Base-by-base conservation (phyloP, 2,888 invertebrate genomes). In the Mythimna albipuncta region DNA sequence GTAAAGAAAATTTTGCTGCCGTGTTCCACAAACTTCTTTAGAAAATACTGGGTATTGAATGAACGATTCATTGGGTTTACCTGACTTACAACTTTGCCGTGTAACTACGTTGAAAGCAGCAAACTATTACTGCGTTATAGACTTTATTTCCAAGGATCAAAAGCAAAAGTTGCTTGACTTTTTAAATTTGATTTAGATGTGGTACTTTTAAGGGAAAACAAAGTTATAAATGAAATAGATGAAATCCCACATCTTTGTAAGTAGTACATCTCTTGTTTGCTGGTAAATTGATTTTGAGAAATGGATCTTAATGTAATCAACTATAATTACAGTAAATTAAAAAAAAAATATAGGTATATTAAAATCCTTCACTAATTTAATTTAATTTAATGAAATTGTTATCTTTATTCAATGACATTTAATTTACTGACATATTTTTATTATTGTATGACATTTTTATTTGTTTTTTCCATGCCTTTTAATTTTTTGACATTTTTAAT, bases 1-100 rank as follows among this genome's bases (percentile, higher is more conserved):
- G n/a, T 35, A 35, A 10, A 26, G 26, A 26, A 5, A 44, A 57
- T 3, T 62, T 35, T 44, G 6, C 64, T 54, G 32, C 5, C 38
- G 21, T 26, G 41, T 54, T 59, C 16, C 13, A 54, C 9, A 41
- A 78, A 78, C 41, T 73, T 5, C 19, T 63, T 59, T 26, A 55
- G 16, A 65, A 72, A 78, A 59, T 82, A 65, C 78, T 44, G 50
- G 58, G 32, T 64, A 47, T 68, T 73, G 72, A 69, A 65, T 59
- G 69, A 73, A 73, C 73, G 64, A 71, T 75, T 76, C 64, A 69
- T 80, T 71, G 58, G 13, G 55, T 72, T 79, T 57, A 75, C 26
- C n/a, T 47, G 68, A 55, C 83, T 64, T 66, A 71, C 61, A 82
- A 79, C 58, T 83, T 79, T 19, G 3, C 21, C 50, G n/a, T 47